A percentile compares a stretch with the other conserved stretches of the same genome.
phyloP scores from a whole-genome alignment of 2,888 invertebrate genomes.

The Macrosoma leucophasiata region DNA sequence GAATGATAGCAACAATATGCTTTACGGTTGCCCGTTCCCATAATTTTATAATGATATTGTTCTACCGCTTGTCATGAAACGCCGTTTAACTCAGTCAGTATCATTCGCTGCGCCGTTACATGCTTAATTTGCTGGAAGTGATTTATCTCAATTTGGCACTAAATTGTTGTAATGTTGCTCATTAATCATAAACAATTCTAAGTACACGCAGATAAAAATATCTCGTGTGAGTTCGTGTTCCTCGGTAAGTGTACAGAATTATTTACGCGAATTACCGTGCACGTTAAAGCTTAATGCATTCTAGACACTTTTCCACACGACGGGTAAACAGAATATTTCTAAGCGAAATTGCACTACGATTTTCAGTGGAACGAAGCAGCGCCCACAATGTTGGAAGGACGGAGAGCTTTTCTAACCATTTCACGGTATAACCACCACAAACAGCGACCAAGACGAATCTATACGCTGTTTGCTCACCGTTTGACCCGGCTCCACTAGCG shows the following conservation, averaged over 20 bases:
- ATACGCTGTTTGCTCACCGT: constrained; percentile 60
- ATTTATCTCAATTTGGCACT: too few species aligned
- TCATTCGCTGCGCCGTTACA: too few species aligned
- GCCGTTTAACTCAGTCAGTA: too few species aligned
- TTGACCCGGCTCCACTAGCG: constrained; percentile 61
- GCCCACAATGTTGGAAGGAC: constrained; percentile 40
- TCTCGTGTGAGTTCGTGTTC: constrained; percentile 5
- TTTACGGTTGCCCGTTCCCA: constrained; percentile 37
- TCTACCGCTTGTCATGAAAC: too few species aligned
- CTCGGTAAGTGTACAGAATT: constrained; percentile 13
- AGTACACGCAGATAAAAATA: constrained; percentile 1
- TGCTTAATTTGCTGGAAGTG: too few species aligned
- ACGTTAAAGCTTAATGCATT: constrained; percentile 10
- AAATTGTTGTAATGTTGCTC: too few species aligned
- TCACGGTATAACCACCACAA: constrained; percentile 46
- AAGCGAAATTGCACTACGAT: constrained; percentile 34
- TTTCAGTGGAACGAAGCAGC: constrained; percentile 44
- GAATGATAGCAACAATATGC: constrained; percentile 41
- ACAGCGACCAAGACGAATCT: constrained; percentile 58
- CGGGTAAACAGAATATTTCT: constrained; percentile 19
- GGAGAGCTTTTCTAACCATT: constrained; percentile 53
- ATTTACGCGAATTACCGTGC: constrained; percentile 12
- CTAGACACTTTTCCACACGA: constrained; percentile 18
- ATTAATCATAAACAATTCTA: too few species aligned
- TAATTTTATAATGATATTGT: constrained; percentile 35